Evolutionary conservation across 2,888 invertebrate species (phyloP), one percentile per base, ranked within the genome.

Genomic region (Keiferia lycopersicella): DNA sequence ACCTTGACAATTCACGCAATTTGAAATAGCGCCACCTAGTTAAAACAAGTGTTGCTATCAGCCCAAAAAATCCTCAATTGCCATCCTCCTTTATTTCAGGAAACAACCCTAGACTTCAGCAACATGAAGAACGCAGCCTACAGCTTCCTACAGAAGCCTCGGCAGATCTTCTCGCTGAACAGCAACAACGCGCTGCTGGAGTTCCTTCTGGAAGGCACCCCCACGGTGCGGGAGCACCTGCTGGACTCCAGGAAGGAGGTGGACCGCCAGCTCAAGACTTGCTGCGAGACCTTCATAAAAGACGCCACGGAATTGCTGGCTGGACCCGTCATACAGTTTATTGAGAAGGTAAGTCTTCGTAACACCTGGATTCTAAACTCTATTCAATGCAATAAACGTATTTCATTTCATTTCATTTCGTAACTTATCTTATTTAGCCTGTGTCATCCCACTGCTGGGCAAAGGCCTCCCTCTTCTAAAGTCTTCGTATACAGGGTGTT

Each of bases 211-310:
- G 97, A 99, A 87, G 98, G 98, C 0, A 97, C 99, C 1, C 98
- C 99, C 0, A 96, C 96, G 88, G 98, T 99, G 61, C 96, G 94
- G 71, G 99, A 99, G 81, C 96, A 97, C 79, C 92, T 98, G 66
- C 91, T 98, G 30, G 99, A 99, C 82, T 99, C 99, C 0, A 95
- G 99, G 73, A 97, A 98, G 84, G 98, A 99, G 79, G 98, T 99
- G 0, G 99, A 99, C 79, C 94, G 96, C 34, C 97, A 98, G 77
- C 84, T 99, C 71, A 98, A 99, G 89, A 92, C 93, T 3, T 95
- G 96, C 41, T 99, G 99, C 80, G 98, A 99, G 80, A 92, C 93
- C 34, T 97, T 98, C 74, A 99, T 99, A 62, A 93, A 93, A 65
- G 94, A 96, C 80, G 94, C 96, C 0, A 96, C 97, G 0, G 93